Evolutionary conservation across 1,140 invertebrate species (phyloP), one percentile per base, ranked within the genome.

Genomic region (Drosophila grimshawi): DNA sequence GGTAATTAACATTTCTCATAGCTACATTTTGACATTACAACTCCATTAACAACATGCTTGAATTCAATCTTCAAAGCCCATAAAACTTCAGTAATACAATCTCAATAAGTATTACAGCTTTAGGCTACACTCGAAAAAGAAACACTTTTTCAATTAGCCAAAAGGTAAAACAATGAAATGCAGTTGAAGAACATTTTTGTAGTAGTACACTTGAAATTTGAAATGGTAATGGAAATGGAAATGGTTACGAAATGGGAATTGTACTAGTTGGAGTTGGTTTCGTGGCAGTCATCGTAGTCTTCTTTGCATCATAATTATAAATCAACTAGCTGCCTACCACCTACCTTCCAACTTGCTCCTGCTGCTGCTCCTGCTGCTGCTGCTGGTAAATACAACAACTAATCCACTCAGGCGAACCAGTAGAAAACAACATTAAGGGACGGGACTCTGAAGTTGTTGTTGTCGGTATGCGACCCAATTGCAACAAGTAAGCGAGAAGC

Each of bases 391-490:
- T 56, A 55, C 52, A 64, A 52, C 55, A 88, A 77, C 83, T 82
- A 86, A 86, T 86, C 83, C 83, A 86, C 83, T 88, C 83, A 71
- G 63, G 49, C 73, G 39, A 37, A 75, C 71, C 33, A 80, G 74
- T 53, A 72, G 64, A 72, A 70, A 81, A 70, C 76, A 82, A 70
- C 83, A 80, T 77, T 77, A 83, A 80, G 76, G 71, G 71, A 67
- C 59, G 19, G 19, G 0, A 19, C 19, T 59, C 57, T 41, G 29
- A 69, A 72, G 59, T 57, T 62, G 45, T 49, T 67, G 43, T 60
- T 48, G 19, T 41, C 52, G 80, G 63, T 46, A 48, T 68, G 56
- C 71, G 83, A 88, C 82, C 82, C 82, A 88, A 76, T 86, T 86
- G 83, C 83, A 86, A 86, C 83, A 86, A 86, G 82, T 86, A 62